These are phyloP conservation scores for Trypoxylus dichotomus DNA, from an alignment of 1,140 invertebrate genomes.

Conservation along the genomic window DNA sequence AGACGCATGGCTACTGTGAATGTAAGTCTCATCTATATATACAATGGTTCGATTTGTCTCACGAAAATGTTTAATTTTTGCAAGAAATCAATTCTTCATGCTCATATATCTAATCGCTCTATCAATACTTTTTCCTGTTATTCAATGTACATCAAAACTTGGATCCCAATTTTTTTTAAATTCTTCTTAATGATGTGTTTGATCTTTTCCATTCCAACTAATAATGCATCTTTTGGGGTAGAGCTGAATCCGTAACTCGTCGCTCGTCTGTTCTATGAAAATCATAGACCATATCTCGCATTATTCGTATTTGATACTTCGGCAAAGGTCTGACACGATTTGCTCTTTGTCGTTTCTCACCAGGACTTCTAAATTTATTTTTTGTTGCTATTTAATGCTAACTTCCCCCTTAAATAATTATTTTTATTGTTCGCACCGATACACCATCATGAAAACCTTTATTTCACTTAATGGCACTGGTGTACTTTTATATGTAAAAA, in stretches of 20 bases:
- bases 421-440: neutral
- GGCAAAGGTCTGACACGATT: too few species aligned
- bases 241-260: neutral
- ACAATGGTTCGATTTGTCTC: too few species aligned
- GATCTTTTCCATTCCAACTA: slow-evolving; percentile 6
- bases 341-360: neutral
- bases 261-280: neutral
- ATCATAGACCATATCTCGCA: slow-evolving; percentile 17
- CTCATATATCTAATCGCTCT: neutral
- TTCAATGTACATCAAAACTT: neutral
- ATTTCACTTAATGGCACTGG: neutral
- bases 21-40: too few species aligned
- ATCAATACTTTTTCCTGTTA: slow-evolving; percentile 27
- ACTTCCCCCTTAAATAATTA: neutral
- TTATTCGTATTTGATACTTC: too few species aligned
- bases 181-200: slow-evolving; percentile 16
- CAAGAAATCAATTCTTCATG: too few species aligned
- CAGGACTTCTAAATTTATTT: neutral
- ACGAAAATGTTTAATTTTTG: too few species aligned
- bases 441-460: neutral
- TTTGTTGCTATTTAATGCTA: neutral
- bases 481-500: neutral
- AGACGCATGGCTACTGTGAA: too few species aligned
- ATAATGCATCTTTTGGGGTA: neutral
- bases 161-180: slow-evolving; percentile 12